A percentile compares a stretch with the other conserved stretches of the same genome.
These are phyloP conservation scores for Tolmerus cingulatus DNA, from an alignment of 2,888 invertebrate species.

Conservation along the genomic window DNA sequence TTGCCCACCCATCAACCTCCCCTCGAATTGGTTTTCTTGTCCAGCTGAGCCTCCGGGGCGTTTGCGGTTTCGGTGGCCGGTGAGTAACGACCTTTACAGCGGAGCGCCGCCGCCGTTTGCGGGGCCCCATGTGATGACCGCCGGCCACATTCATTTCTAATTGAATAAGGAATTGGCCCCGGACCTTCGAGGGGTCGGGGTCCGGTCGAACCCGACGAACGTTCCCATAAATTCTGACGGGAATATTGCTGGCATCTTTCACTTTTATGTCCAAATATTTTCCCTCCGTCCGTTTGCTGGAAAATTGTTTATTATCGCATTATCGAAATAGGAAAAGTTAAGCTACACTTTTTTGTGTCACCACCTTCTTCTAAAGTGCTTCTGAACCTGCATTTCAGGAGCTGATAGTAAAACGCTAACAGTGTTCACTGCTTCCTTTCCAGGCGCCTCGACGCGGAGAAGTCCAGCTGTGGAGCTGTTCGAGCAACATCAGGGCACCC, in stretches of 20 bases:
- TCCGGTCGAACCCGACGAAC: background rate
- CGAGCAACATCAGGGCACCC: slow-evolving; percentile 96
- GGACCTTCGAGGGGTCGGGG: background rate
- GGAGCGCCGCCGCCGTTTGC: background rate
- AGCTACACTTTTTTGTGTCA: background rate
- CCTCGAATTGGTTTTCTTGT: slow-evolving; percentile 30
- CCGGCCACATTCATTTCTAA: slow-evolving; percentile 20
- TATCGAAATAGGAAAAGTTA: background rate
- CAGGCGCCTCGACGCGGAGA: slow-evolving; percentile 80
- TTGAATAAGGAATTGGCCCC: slow-evolving; percentile 27
- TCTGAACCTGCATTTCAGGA: background rate
- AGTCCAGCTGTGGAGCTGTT: slow-evolving; percentile 82
- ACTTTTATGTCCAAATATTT: slow-evolving; percentile 1
- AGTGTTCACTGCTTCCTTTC: slow-evolving; percentile 52
- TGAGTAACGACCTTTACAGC: slow-evolving; percentile 30
- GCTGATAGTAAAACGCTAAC: background rate
- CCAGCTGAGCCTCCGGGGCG: slow-evolving; percentile 23
- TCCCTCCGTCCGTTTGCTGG: background rate
- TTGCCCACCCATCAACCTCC: slow-evolving; percentile 33
- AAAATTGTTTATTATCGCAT: background rate
- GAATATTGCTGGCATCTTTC: slow-evolving; percentile 31
- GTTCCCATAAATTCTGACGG: slow-evolving; percentile 5
- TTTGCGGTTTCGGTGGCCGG: slow-evolving; percentile 32
- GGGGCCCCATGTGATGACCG: slow-evolving; percentile 31
- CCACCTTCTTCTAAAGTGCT: background rate